phyloP scores from a whole-genome alignment of 2,797 vertebrate species.

The Leptatherina wallacei region DNA sequence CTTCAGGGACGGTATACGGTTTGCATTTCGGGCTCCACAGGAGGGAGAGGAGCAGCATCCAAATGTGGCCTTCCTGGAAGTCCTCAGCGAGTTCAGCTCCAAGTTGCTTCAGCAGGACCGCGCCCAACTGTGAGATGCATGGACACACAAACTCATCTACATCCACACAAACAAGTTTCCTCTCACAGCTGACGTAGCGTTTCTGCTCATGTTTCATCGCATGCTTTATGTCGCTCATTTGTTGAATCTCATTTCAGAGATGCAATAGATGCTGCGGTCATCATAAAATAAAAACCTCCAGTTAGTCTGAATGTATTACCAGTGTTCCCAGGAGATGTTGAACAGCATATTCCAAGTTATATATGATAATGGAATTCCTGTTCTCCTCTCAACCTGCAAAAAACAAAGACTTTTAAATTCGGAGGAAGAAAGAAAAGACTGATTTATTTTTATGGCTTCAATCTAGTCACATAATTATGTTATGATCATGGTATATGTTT shows the following conservation, averaged over 20 bases:
- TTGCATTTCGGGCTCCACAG: constrained; percentile 79
- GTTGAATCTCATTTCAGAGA: neutral
- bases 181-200: neutral
- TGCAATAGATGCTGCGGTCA: neutral
- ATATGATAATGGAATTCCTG: neutral
- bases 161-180: neutral
- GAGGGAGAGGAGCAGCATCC: constrained; percentile 61
- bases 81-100: constrained; percentile 91
- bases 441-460: neutral
- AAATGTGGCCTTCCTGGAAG: constrained; percentile 87
- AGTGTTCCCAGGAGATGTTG: neutral
- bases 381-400: neutral
- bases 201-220: neutral
- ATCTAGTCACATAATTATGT: neutral
- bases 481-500: neutral
- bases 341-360: neutral
- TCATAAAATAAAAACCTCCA: neutral
- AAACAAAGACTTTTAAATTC: neutral
- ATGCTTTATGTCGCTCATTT: neutral
- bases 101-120: constrained; percentile 87
- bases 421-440: neutral
- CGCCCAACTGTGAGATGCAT: constrained; percentile 83
- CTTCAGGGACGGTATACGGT: constrained; percentile 87
- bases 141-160: constrained; percentile 3
- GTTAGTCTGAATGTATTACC: neutral